phyloP scores from a whole-genome alignment of 2,888 invertebrate genomes.

The Heliconius sara region DNA sequence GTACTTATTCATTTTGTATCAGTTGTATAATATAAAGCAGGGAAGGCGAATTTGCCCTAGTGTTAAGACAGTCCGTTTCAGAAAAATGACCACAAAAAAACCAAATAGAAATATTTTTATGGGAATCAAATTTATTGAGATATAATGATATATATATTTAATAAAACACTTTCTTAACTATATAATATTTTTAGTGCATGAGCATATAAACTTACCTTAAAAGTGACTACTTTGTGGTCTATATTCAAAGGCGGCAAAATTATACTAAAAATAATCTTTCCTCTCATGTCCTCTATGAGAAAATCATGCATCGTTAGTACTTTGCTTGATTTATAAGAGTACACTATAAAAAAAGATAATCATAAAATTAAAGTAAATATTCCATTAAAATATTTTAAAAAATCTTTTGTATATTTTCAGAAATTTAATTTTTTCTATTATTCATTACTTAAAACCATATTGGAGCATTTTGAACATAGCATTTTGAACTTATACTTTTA shows the following conservation, averaged over 20 bases:
- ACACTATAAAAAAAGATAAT: conserved; percentile 38
- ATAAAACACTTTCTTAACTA: no score
- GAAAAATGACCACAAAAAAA: no score
- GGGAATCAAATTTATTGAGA: no score
- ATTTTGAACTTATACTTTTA: not conserved
- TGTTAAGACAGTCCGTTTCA: no score
- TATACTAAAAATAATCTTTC: conserved; percentile 77
- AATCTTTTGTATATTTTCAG: not conserved
- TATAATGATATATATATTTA: no score
- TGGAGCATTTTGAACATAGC: not conserved
- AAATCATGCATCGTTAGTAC: conserved; percentile 61
- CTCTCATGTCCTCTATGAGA: conserved; percentile 62
- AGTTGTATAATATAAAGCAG: no score
- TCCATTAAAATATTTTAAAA: not conserved
- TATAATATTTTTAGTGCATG: no score
- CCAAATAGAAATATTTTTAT: no score
- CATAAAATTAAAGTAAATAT: not conserved
- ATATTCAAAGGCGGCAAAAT: conserved; percentile 77
- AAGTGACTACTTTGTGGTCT: conserved; percentile 81
- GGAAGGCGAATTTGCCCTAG: no score
- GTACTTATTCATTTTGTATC: no score
- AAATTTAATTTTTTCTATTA: no score
- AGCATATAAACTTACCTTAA: conserved; percentile 71
- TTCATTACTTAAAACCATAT: no score
- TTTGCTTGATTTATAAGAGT: conserved; percentile 35